Evolutionary conservation across 2,888 invertebrate genomes (phyloP), one percentile per base, ranked within the genome.

Genomic region (Pocota personata): DNA sequence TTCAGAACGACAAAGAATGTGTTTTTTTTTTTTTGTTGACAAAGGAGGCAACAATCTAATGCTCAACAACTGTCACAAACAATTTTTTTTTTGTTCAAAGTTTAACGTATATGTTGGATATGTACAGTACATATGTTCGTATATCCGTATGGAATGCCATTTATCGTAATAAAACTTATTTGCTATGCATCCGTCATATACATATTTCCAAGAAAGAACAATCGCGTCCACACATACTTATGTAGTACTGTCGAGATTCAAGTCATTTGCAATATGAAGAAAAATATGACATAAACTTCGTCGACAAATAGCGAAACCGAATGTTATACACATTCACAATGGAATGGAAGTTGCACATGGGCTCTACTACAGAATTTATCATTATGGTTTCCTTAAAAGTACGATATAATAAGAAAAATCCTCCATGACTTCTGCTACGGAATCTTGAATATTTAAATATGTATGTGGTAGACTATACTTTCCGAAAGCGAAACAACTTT

Each of bases 81-180:
- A 32, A 12, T 48, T 66, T 46, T 46, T 16, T 46, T 14, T 14
- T 48, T 19, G 2, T 14, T 16, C 19, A 46, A 32, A 30, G 30
- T 27, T 2, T 21, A 24, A 40, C 30, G 30, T n/a, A 40, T n/a
- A n/a, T n/a, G n/a, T n/a, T n/a, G 21, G 35, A 43, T 46, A 19
- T n/a, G 32, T 57, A 32, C 14, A 4, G 6, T 62, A 27, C 10
- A 8, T 37, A 52, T 16, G 19, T 62, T 30, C 14, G 7, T 12
- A 19, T 19, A 32, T 55, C 10, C 16, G 12, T 40, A 12, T 27
- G 55, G 40, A 16, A 55, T 69, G 24, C 55, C 55, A 21, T 62
- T 62, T 73, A 62, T 73, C 62, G 50, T 24, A 24, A 50, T 19
- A 52, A 62, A 52, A 62, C 62, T 50, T 52, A 73, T 64, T 73